Conservation (phyloP, 2,888 invertebrate species). For the Nemoura dubitans region DNA sequence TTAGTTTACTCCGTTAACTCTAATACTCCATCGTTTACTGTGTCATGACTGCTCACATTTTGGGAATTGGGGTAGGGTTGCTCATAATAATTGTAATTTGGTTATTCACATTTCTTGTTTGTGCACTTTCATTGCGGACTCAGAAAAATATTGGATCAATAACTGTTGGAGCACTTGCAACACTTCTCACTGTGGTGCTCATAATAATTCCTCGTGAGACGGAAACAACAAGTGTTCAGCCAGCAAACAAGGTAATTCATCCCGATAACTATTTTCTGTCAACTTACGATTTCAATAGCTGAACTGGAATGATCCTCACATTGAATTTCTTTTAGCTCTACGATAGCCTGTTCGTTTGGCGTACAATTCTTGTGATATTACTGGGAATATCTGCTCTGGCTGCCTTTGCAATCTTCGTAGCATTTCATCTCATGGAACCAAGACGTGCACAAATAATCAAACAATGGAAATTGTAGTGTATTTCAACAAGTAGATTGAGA, state of each 20-base stretch:
- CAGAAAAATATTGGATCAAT: conserved; percentile 72
- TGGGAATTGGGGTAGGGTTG: conserved; percentile 71
- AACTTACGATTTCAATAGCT: conserved; percentile 46
- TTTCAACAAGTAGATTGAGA: conserved; percentile 1
- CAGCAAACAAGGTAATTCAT: conserved; percentile 63
- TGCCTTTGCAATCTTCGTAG: conserved; percentile 62
- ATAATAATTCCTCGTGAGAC: conserved; percentile 68
- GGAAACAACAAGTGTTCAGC: conserved; percentile 52
- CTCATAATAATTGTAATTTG: conserved; percentile 72
- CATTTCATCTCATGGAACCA: conserved; percentile 63
- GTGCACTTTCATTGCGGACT: conserved; percentile 71
- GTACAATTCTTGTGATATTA: conserved; percentile 61
- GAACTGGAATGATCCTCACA: not conserved
- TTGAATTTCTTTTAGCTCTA: conserved; percentile 61
- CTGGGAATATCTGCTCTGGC: conserved; percentile 61
- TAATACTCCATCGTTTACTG: not conserved
- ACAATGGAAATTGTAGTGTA: conserved; percentile 55
- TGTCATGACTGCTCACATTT: conserved; percentile 59
- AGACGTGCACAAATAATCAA: conserved; percentile 61
- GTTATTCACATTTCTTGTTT: conserved; percentile 70
- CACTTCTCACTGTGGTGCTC: conserved; percentile 67
- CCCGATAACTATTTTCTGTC: not conserved
- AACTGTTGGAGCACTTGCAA: conserved; percentile 63
- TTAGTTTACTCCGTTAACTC: not conserved
- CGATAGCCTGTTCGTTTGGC: conserved; percentile 65